Evolutionary conservation across 2,113 vertebrate genomes (phyloP).

Genomic region (Dromas ardeola): DNA sequence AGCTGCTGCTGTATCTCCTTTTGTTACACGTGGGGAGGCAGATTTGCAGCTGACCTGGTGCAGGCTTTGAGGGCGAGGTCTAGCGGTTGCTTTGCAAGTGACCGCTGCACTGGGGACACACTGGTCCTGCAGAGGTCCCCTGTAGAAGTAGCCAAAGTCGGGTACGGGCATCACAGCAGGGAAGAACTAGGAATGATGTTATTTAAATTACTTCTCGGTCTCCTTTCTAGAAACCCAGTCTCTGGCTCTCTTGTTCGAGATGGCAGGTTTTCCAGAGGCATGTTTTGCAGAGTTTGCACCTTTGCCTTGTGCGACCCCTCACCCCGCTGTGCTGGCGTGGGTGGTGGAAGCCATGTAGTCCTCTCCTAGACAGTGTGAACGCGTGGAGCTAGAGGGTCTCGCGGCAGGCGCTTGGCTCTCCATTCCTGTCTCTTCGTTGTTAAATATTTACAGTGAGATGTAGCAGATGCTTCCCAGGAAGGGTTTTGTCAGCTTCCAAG

Average conservation of each 20-base stretch:
- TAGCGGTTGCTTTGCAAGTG: neutral
- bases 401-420: neutral
- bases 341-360: neutral
- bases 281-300: neutral
- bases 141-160: neutral
- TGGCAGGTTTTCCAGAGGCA: neutral
- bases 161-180: neutral
- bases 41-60: neutral
- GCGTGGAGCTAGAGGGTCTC: neutral
- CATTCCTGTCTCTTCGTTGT: neutral
- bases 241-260: neutral
- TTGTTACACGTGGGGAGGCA: neutral
- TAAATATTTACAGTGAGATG: constrained; percentile 35
- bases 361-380: neutral
- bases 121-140: neutral
- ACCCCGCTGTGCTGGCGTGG: accelerated
- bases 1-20: neutral
- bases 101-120: accelerated
- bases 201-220: neutral
- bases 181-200: neutral
- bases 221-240: neutral
- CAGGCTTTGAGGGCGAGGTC: neutral
- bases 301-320: neutral
- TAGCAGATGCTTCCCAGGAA: constrained; percentile 50
- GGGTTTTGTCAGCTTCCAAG: constrained; percentile 46